phyloP scores from a whole-genome alignment of 2,797 vertebrate species.

The Masticophis lateralis region DNA sequence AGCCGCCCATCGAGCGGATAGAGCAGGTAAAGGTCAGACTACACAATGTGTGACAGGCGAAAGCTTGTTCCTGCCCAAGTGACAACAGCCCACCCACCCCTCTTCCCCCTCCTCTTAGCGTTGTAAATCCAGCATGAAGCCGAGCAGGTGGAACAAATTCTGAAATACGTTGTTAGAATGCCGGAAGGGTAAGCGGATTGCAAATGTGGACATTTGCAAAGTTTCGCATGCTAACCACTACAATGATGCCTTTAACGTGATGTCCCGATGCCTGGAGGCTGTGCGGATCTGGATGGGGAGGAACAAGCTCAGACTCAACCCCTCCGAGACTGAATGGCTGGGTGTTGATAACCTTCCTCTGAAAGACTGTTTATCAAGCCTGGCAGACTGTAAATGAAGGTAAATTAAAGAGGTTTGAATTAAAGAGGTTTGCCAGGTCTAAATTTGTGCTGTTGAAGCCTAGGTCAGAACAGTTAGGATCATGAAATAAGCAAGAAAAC shows the following conservation, averaged over 20 bases:
- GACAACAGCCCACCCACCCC: background rate
- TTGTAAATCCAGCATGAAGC: background rate
- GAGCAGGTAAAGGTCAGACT: background rate
- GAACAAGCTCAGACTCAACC: too few relatives aligned
- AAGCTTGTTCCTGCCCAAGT: background rate
- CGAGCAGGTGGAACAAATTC: background rate
- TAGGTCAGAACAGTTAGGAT: background rate
- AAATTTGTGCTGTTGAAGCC: too few relatives aligned
- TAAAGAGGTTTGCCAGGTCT: too few relatives aligned
- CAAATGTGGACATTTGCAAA: background rate
- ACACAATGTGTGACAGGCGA: rapidly evolving
- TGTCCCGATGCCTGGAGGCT: too few relatives aligned
- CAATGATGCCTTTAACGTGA: too few relatives aligned
- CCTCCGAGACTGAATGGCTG: too few relatives aligned
- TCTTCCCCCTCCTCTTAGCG: too few relatives aligned
- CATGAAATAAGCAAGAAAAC: background rate
- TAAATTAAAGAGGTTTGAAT: too few relatives aligned
- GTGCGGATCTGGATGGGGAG: too few relatives aligned
- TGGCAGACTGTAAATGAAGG: too few relatives aligned
- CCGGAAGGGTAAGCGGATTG: background rate
- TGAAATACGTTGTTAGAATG: background rate
- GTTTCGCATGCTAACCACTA: background rate
- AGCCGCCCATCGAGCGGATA: background rate
- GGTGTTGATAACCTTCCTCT: too few relatives aligned
- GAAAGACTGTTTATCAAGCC: too few relatives aligned